Evolutionary conservation across 92 coral and sea anemone species (phyloP).

Genomic region (Parazoanthus atlanticus): DNA sequence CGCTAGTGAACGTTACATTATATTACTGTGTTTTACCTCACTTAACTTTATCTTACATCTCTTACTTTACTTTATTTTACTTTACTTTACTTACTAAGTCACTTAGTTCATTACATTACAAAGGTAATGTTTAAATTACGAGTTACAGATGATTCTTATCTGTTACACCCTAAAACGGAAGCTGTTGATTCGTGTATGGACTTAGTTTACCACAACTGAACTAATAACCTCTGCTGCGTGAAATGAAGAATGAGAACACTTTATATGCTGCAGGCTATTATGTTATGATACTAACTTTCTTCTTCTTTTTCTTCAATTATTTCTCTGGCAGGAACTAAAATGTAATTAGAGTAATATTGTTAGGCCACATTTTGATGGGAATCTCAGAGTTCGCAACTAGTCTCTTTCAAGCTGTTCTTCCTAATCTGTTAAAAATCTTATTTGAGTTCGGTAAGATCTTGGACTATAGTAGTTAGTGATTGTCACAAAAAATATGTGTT

Average conservation of each 20-base stretch:
- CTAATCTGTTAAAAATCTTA: background rate
- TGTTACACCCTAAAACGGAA: too few species aligned
- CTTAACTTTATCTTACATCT: too few species aligned
- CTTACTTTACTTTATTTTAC: too few species aligned
- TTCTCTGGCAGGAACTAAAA: slow-evolving; percentile 44
- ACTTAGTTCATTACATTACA: too few species aligned
- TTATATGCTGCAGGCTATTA: background rate
- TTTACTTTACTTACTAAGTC: too few species aligned
- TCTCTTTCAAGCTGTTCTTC: background rate
- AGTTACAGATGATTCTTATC: too few species aligned
- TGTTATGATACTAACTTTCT: slow-evolving; percentile 39
- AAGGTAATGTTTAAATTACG: too few species aligned
- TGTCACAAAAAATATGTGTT: background rate
- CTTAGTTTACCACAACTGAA: background rate
- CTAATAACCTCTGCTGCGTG: background rate
- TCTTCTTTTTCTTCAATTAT: slow-evolving; percentile 33
- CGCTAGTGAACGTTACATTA: too few species aligned
- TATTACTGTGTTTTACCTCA: too few species aligned
- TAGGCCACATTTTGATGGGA: background rate
- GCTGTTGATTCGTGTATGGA: too few species aligned
- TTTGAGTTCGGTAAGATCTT: background rate
- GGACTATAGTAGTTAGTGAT: background rate
- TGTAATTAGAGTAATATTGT: slow-evolving; percentile 4
- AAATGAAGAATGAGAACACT: background rate
- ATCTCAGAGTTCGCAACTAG: background rate